These are phyloP conservation scores for Ciconia boyciana DNA, from an alignment of 2,113 vertebrate genomes.

Conservation along the genomic window DNA sequence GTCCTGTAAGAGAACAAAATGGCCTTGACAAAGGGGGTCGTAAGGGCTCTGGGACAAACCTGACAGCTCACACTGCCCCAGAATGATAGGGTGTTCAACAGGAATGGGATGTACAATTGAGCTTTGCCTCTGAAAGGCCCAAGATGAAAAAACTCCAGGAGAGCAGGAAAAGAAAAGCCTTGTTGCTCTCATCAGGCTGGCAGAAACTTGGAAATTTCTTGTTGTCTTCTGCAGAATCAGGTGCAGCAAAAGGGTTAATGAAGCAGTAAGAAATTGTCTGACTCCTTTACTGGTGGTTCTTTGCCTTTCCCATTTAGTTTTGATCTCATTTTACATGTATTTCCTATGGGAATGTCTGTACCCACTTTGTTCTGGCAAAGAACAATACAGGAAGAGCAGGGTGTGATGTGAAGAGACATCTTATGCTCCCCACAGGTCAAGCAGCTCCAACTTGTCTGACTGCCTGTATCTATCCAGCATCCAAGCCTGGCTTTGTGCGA, in stretches of 20 bases:
- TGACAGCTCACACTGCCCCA: not conserved
- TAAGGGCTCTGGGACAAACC: not conserved
- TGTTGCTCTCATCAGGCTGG: not conserved
- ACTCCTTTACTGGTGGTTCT: not conserved
- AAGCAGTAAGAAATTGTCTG: not conserved
- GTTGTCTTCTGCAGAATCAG: not conserved
- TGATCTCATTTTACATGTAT: not conserved
- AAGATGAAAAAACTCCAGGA: not conserved
- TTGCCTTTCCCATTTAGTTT: not conserved
- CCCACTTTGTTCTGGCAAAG: conserved; percentile 5
- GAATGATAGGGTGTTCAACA: not conserved
- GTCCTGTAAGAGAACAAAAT: not conserved
- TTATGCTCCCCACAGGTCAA: conserved; percentile 38
- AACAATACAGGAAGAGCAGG: conserved; percentile 27
- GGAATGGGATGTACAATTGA: not conserved
- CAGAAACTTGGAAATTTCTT: not conserved
- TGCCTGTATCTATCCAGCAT: conserved; percentile 27
- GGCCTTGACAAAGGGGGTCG: not conserved
- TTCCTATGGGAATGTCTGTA: conserved; percentile 6
- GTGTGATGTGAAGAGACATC: conserved; percentile 29
- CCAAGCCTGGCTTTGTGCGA: not conserved
- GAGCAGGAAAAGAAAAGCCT: not conserved
- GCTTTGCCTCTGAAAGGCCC: not conserved
- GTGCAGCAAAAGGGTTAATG: not conserved
- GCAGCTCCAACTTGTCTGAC: conserved; percentile 56